Base-by-base conservation (phyloP, 2,888 invertebrate genomes). In the Galerucella calmariensis region DNA sequence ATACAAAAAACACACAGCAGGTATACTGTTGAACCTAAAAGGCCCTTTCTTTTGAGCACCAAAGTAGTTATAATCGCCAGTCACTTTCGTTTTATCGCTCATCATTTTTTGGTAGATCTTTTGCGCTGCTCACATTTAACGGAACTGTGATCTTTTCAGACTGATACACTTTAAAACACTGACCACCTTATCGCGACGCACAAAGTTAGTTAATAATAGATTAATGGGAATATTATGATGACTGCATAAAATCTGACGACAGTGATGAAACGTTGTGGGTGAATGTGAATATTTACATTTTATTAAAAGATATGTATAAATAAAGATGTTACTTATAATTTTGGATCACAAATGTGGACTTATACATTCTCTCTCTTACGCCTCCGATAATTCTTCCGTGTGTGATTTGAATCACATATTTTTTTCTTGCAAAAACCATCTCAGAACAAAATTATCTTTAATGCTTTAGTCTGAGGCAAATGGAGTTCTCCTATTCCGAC, bases 181-280 rank as follows among this genome's bases (percentile, higher is more conserved):
- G 74, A 74, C 74, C 74, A 74, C 62, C 74, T 70, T 74, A 74
- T 74, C 74, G 67, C 12, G 62, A 27, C 70, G 71, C 56, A 67
- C 62, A 12, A 61, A 67, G 44, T 67, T 70, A 71, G 67, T 74
- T 71, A 71, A 71, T 74, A 71, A 67, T 53, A 71, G 53, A 67
- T 67, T 27, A 59, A 41, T 65, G 63, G 46, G 44, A 65, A 59
- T 72, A 46, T 59, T 48, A 53, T 35, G 41, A 35, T 24, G 53
- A 72, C 58, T 72, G 67, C 72, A 67, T 67, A 66, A 41, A 41
- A 72, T 72, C 63, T 65, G 63, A 65, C 63, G 20, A 46, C 35
- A 65, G 16, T 65, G 20, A 27, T 44, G 16, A 35, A 62, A 46
- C 20, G 11, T 12, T 65, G 20, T 46, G 46, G 68, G 24, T 68